phyloP scores from a whole-genome alignment of 2,113 vertebrate species.

The Corythornis cristatus region DNA sequence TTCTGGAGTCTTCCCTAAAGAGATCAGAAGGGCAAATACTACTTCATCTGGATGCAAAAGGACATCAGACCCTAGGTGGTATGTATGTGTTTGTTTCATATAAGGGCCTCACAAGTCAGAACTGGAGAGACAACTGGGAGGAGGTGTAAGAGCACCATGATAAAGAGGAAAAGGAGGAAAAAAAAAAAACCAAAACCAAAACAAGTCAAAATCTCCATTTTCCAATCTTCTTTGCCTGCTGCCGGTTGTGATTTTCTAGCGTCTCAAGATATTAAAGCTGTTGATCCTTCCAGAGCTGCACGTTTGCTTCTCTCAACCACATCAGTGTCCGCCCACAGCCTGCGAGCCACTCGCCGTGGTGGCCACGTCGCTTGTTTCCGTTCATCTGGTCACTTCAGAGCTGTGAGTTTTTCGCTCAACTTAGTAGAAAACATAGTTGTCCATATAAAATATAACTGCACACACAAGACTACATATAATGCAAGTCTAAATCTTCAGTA shows the following conservation, averaged over 20 bases:
- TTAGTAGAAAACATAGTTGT: conserved; percentile 75
- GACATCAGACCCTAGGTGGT: not conserved
- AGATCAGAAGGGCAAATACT: not conserved
- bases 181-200: not conserved
- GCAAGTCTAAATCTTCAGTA: conserved; percentile 80
- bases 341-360: conserved; percentile 29
- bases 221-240: conserved; percentile 10
- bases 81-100: not conserved
- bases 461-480: conserved; percentile 79
- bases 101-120: not conserved
- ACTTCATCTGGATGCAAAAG: not conserved
- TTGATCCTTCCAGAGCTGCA: conserved; percentile 72
- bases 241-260: conserved; percentile 40
- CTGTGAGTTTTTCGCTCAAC: conserved; percentile 66
- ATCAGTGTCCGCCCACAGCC: conserved; percentile 56
- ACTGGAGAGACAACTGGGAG: not conserved
- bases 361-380: conserved; percentile 48
- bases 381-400: conserved; percentile 66
- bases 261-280: conserved; percentile 69
- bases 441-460: conserved; percentile 81
- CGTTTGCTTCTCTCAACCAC: conserved; percentile 59
- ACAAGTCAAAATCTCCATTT: not conserved
- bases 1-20: conserved; percentile 51
- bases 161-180: conserved; percentile 1
- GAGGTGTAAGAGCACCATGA: not conserved